Conservation (phyloP, 2,113 vertebrate species). For the Trichomycterus rosablanca region DNA sequence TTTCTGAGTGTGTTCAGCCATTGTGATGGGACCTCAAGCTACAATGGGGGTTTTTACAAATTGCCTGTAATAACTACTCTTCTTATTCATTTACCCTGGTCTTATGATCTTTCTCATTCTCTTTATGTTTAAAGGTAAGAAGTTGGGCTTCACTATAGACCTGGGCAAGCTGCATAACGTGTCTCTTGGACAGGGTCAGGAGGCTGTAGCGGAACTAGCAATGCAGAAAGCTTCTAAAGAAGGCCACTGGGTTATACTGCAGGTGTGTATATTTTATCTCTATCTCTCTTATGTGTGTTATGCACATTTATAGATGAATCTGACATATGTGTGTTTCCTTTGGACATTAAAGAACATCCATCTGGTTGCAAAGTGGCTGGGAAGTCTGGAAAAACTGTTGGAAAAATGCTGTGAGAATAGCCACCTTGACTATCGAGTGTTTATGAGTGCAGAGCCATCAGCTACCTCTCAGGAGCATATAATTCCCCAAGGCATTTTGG, state of each 20-base stretch:
- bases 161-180: slow-evolving; percentile 78
- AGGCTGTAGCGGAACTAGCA: slow-evolving; percentile 75
- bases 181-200: slow-evolving; percentile 77
- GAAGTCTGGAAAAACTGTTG: slow-evolving; percentile 71
- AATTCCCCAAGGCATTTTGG: slow-evolving; percentile 72
- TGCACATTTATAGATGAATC: background rate
- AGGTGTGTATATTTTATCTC: slow-evolving; percentile 56
- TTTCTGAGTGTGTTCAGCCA: no score
- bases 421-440: slow-evolving; percentile 65
- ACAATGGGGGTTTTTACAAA: no score
- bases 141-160: slow-evolving; percentile 77
- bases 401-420: slow-evolving; percentile 68
- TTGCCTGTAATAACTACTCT: no score
- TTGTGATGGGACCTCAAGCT: no score
- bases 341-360: slow-evolving; percentile 73
- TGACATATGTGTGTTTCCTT: background rate
- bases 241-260: slow-evolving; percentile 84
- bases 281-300: background rate
- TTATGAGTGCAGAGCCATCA: slow-evolving; percentile 71
- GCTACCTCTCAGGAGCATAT: slow-evolving; percentile 66
- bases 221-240: slow-evolving; percentile 80
- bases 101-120: background rate
- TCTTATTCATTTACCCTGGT: no score
- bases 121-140: slow-evolving; percentile 60
- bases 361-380: slow-evolving; percentile 69